These are phyloP conservation scores for Clanis bilineata DNA, from an alignment of 2,888 invertebrate genomes.

Conservation along the genomic window DNA sequence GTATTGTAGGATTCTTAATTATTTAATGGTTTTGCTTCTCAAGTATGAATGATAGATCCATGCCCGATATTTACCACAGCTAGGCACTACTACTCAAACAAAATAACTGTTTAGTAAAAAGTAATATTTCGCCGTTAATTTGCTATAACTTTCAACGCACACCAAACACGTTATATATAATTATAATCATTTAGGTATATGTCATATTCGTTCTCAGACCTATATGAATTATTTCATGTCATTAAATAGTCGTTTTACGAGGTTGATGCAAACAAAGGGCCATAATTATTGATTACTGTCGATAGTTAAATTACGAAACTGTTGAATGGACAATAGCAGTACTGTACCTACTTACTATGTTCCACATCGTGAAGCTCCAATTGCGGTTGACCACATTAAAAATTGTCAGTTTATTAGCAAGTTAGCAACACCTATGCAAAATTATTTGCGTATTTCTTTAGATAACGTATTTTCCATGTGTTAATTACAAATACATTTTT, in stretches of 20 bases:
- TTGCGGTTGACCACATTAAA: background rate
- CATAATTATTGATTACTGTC: background rate
- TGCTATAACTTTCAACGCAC: too few species aligned
- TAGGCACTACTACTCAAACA: too few species aligned
- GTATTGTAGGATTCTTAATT: too few species aligned
- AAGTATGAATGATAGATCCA: too few species aligned
- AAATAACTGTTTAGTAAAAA: too few species aligned
- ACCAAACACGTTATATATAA: background rate
- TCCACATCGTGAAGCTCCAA: background rate
- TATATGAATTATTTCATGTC: slow-evolving; percentile 13
- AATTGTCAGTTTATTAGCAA: background rate
- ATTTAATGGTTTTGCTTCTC: too few species aligned
- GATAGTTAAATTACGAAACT: background rate
- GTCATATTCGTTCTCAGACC: too few species aligned
- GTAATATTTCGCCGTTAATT: too few species aligned
- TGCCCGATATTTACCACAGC: too few species aligned
- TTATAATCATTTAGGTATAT: background rate
- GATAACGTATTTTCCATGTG: background rate
- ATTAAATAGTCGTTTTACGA: background rate
- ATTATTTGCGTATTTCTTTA: background rate
- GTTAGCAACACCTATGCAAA: background rate
- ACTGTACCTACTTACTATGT: background rate
- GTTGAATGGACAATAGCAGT: background rate
- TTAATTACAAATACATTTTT: slow-evolving; percentile 1
- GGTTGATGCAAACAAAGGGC: background rate